phyloP scores from a whole-genome alignment of 2,888 invertebrate species.

The Blera fallax region DNA sequence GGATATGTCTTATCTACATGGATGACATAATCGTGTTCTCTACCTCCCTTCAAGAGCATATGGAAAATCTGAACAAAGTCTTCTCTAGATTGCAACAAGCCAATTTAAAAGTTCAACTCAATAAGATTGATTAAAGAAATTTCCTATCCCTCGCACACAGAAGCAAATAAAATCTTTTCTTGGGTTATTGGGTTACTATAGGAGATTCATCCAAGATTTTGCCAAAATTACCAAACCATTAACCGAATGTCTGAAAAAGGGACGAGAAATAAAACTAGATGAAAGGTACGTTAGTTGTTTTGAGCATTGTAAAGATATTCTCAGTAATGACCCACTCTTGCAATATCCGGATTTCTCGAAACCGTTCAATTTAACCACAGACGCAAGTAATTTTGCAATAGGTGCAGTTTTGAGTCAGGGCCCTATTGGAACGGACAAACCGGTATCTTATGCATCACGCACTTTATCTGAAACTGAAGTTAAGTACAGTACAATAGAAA shows the following conservation, averaged over 20 bases:
- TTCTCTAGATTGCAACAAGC: too few species aligned
- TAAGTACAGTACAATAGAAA: too few species aligned
- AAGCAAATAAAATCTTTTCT: neutral
- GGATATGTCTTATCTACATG: too few species aligned
- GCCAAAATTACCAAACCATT: neutral
- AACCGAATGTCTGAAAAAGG: conserved; percentile 1
- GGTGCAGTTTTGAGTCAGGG: neutral
- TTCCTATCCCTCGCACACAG: neutral
- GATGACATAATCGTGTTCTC: too few species aligned
- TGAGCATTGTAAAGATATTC: neutral
- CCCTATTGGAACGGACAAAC: neutral
- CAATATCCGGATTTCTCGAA: neutral
- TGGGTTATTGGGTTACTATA: neutral
- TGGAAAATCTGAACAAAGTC: too few species aligned
- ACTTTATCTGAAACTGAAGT: too few species aligned
- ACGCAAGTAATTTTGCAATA: neutral
- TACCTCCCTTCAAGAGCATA: too few species aligned
- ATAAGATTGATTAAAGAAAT: neutral
- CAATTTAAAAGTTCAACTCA: too few species aligned
- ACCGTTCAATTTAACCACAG: neutral
- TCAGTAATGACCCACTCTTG: too few species aligned
- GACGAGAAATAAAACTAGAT: neutral
- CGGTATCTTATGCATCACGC: too few species aligned
- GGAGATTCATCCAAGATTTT: neutral
- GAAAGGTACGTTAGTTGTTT: neutral